Conservation (phyloP, 2,797 vertebrate genomes). For the Chromobotia macracanthus region DNA sequence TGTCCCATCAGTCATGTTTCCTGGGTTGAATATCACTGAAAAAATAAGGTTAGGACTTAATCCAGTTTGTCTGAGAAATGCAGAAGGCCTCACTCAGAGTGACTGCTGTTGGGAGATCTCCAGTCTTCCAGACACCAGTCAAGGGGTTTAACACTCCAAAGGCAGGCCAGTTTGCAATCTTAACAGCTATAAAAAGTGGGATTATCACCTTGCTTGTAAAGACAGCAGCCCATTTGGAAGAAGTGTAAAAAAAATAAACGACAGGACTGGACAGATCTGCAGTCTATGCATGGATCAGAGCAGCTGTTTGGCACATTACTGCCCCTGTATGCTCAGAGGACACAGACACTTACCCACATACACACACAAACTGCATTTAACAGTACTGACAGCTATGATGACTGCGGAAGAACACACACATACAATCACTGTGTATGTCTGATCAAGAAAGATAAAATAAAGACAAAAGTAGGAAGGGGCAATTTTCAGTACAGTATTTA, state of each 20-base stretch:
- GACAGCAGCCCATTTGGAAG: conserved; percentile 69
- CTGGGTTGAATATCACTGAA: background rate
- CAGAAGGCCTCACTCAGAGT: conserved; percentile 14
- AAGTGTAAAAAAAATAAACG: conserved; percentile 70
- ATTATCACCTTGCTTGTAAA: conserved; percentile 80
- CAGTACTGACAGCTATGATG: too few relatives aligned
- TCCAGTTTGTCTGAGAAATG: conserved; percentile 18
- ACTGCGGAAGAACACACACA: conserved; percentile 19
- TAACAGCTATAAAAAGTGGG: conserved; percentile 76
- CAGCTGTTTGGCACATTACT: conserved; percentile 76
- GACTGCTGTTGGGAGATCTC: conserved; percentile 3
- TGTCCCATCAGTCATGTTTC: background rate
- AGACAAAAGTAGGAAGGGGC: too few relatives aligned
- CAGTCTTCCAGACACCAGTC: conserved; percentile 47
- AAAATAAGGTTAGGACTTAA: conserved; percentile 16
- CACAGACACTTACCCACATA: conserved; percentile 38
- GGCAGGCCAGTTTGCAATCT: conserved; percentile 66
- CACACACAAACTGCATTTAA: background rate
- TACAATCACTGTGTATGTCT: background rate
- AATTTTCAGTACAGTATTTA: too few relatives aligned
- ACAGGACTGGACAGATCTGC: conserved; percentile 63
- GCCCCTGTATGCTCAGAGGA: conserved; percentile 44
- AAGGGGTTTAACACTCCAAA: conserved; percentile 60
- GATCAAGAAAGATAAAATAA: background rate
- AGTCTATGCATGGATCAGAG: conserved; percentile 68